Percentiles rank a stretch among this genome's conserved stretches.
These are phyloP conservation scores for Tiliacea aurago DNA, from an alignment of 2,888 invertebrate species.

Conservation along the genomic window DNA sequence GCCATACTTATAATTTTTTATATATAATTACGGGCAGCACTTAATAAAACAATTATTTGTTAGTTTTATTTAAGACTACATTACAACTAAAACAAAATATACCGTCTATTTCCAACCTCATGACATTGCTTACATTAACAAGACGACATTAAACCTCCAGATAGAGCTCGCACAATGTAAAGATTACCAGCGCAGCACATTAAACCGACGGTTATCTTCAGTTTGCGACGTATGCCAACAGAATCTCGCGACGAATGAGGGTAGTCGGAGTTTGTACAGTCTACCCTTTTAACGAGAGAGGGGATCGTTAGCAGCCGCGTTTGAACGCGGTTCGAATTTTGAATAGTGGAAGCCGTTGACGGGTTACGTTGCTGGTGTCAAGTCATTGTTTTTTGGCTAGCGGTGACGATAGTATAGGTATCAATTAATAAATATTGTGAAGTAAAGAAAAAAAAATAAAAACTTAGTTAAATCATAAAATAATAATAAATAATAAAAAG, in stretches of 20 bases:
- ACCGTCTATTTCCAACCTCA: conserved; percentile 12
- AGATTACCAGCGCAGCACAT: conserved; percentile 58
- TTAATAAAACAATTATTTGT: not conserved
- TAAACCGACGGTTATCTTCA: conserved; percentile 60
- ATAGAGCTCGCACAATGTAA: conserved; percentile 58
- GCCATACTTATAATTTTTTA: too few relatives aligned
- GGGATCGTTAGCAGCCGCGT: conserved; percentile 43
- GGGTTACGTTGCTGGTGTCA: conserved; percentile 2
- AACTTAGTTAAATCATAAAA: too few relatives aligned
- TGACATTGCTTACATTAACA: conserved; percentile 47
- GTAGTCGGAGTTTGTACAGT: conserved; percentile 57
- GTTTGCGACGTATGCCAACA: conserved; percentile 59
- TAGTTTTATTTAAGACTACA: not conserved
- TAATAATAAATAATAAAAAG: too few relatives aligned
- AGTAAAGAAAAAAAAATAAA: not conserved
- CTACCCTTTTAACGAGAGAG: conserved; percentile 60
- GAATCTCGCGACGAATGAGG: conserved; percentile 52
- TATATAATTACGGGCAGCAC: not conserved
- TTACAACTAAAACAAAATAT: conserved; percentile 7
- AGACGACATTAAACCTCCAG: conserved; percentile 40
- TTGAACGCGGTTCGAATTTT: conserved; percentile 51
- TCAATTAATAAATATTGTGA: not conserved
- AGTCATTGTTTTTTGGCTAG: conserved; percentile 3
- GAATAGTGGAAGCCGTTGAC: conserved; percentile 16
- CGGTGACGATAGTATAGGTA: not conserved